Conservation (phyloP, 2,797 vertebrate species). For the Sebastes hopkinsi region DNA sequence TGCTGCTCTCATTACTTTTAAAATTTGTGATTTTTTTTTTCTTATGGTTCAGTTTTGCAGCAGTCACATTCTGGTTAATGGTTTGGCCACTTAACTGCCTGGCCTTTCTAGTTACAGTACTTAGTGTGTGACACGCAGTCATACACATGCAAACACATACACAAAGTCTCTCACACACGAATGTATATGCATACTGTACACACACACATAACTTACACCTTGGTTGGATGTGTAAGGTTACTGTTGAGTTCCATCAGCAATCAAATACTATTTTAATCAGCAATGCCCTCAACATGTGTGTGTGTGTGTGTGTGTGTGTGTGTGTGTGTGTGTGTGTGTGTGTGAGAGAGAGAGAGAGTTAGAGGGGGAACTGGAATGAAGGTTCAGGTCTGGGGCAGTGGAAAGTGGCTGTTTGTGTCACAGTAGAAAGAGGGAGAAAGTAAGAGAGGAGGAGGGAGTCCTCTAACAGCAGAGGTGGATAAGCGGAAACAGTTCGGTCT, state of each 20-base stretch:
- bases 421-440: conserved; percentile 46
- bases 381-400: conserved; percentile 66
- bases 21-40: conserved; percentile 1
- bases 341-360: neutral
- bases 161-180: neutral
- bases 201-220: neutral
- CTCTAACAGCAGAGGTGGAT: conserved; percentile 59
- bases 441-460: conserved; percentile 39
- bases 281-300: neutral
- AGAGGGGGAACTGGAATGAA: conserved; percentile 35
- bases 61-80: conserved; percentile 20
- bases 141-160: neutral
- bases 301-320: neutral
- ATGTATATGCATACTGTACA: neutral
- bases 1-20: conserved; percentile 12
- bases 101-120: neutral
- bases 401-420: conserved; percentile 66
- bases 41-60: conserved; percentile 10
- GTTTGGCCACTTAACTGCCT: neutral
- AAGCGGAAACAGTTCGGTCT: conserved; percentile 70
- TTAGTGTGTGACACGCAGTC: neutral
- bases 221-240: neutral
- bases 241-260: neutral
- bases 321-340: neutral
- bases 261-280: neutral